phyloP scores from a whole-genome alignment of 2,113 vertebrate species.

The Chunga burmeisteri region DNA sequence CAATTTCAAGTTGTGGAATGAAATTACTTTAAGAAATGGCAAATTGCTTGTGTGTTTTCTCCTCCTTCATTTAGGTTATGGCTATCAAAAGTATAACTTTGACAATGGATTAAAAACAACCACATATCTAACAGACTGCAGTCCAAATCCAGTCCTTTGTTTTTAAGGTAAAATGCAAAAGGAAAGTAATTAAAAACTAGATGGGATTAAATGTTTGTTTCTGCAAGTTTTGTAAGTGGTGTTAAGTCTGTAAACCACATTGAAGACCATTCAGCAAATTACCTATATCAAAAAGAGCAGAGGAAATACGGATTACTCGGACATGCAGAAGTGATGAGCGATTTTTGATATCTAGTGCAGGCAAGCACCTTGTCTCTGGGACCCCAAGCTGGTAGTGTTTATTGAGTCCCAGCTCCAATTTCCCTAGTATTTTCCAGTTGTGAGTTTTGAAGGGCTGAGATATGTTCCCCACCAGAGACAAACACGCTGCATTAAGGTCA shows the following conservation, averaged over 20 bases:
- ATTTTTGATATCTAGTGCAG: background rate
- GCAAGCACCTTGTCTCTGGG: background rate
- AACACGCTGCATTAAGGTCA: background rate
- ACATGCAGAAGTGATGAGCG: background rate
- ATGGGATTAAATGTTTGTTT: background rate
- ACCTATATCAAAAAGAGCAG: background rate
- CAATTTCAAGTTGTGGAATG: slow-evolving; percentile 66
- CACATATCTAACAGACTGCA: background rate
- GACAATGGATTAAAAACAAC: slow-evolving; percentile 27
- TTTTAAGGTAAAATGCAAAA: background rate
- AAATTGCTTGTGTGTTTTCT: slow-evolving; percentile 57
- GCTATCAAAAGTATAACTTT: slow-evolving; percentile 33
- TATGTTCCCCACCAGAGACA: background rate
- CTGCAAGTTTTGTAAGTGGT: background rate
- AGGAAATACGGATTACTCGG: background rate
- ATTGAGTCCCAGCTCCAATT: background rate
- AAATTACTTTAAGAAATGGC: slow-evolving; percentile 69
- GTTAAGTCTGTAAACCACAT: background rate
- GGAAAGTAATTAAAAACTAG: background rate
- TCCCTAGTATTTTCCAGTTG: background rate
- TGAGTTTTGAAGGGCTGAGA: background rate
- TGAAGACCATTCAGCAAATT: background rate
- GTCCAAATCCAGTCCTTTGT: background rate
- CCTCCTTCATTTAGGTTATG: slow-evolving; percentile 49
- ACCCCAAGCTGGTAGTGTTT: background rate